These are phyloP conservation scores for Ceratotherium simum DNA, from an alignment of 2,113 vertebrate species.

Conservation along the genomic window DNA sequence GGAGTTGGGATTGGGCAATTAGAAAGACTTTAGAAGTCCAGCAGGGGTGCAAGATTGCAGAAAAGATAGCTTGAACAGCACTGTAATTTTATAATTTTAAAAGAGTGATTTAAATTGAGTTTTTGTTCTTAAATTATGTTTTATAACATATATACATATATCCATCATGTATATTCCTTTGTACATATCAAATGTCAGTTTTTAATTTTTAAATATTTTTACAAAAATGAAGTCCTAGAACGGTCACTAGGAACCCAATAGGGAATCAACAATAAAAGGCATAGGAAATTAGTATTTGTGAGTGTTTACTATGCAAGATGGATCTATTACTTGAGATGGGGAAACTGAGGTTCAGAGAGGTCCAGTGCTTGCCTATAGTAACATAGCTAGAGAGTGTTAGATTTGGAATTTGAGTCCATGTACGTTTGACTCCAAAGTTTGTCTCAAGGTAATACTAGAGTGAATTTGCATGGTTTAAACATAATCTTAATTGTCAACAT, in stretches of 20 bases:
- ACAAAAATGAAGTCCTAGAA: background rate
- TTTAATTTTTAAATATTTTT: background rate
- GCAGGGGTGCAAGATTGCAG: background rate
- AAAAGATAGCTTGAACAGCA: background rate
- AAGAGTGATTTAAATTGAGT: background rate
- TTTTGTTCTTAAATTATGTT: background rate
- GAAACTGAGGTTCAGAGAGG: background rate
- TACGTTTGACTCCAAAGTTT: background rate
- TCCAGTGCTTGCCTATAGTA: background rate
- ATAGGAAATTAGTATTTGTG: background rate
- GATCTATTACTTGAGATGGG: background rate
- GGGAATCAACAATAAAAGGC: background rate
- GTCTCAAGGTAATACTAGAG: background rate
- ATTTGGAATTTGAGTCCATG: background rate
- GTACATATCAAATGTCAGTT: background rate
- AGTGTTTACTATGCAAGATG: background rate
- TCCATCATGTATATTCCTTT: background rate
- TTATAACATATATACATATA: background rate
- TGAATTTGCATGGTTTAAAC: background rate
- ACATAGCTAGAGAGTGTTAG: background rate
- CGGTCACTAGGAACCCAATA: background rate
- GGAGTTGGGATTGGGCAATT: background rate
- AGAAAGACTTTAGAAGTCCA: background rate
- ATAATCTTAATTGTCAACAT: background rate
- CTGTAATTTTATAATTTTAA: background rate